A percentile compares a stretch with the other conserved stretches of the same genome.
Evolutionary conservation across 2,113 vertebrate species (phyloP).

Genomic region (Neopipo cinnamomea): DNA sequence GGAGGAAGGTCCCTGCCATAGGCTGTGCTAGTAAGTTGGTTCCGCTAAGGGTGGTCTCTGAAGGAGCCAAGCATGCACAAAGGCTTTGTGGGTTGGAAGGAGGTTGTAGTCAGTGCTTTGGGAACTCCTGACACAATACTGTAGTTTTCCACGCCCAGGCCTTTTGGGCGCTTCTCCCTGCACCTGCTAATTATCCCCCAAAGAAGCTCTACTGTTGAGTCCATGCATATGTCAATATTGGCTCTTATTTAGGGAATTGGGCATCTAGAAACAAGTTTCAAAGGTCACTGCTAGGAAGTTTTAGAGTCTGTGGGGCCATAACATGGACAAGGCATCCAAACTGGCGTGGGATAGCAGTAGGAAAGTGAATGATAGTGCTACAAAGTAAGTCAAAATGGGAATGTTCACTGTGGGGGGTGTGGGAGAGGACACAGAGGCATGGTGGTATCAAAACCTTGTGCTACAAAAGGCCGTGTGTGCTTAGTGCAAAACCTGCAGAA

Average conservation of each 20-base stretch:
- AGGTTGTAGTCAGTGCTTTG: background rate
- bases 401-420: background rate
- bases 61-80: background rate
- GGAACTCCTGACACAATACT: background rate
- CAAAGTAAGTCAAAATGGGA: background rate
- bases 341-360: background rate
- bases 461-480: background rate
- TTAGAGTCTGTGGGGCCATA: background rate
- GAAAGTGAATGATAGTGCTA: background rate
- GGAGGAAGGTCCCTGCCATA: background rate
- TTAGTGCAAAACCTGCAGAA: background rate
- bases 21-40: background rate
- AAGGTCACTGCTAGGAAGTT: background rate
- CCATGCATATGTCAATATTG: background rate
- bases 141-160: background rate
- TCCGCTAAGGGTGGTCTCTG: background rate
- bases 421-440: background rate
- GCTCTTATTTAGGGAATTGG: background rate
- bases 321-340: background rate
- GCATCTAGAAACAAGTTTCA: background rate
- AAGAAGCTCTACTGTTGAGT: background rate
- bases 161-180: background rate
- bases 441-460: background rate
- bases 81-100: background rate
- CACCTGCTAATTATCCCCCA: background rate